These are phyloP conservation scores for Coregonus suidteri DNA, from an alignment of 2,797 vertebrate species.

Conservation along the genomic window DNA sequence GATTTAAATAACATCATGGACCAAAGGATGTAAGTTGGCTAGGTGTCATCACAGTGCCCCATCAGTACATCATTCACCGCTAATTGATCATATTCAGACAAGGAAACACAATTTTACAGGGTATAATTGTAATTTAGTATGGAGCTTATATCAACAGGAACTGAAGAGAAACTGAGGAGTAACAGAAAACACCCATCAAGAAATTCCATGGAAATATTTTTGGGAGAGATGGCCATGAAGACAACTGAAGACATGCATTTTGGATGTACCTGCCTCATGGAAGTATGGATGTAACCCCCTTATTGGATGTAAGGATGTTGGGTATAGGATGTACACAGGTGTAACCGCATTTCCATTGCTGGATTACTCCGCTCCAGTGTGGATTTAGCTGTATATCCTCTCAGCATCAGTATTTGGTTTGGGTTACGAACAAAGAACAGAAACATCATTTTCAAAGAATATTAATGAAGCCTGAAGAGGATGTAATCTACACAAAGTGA, in stretches of 20 bases:
- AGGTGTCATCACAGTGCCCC: conserved; percentile 35
- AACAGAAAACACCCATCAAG: conserved; percentile 44
- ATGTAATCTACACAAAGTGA: conserved; percentile 21
- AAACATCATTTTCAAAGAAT: conserved; percentile 45
- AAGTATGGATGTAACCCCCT: conserved; percentile 49
- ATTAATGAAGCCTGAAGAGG: conserved; percentile 9
- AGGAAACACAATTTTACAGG: conserved; percentile 28
- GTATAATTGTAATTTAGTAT: conserved; percentile 22
- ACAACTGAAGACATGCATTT: conserved; percentile 56
- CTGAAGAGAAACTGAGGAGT: conserved; percentile 52
- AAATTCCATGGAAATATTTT: conserved; percentile 63
- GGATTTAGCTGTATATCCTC: conserved; percentile 68
- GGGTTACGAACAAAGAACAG: conserved; percentile 49
- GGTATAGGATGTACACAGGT: conserved; percentile 60
- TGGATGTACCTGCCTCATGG: conserved; percentile 62
- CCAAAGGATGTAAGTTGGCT: conserved; percentile 49
- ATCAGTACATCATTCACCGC: conserved; percentile 23
- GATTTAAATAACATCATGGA: conserved; percentile 65
- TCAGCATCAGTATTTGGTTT: conserved; percentile 34
- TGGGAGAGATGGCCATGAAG: conserved; percentile 64
- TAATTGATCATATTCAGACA: conserved; percentile 36
- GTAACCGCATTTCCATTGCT: conserved; percentile 57
- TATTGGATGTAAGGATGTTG: conserved; percentile 70
- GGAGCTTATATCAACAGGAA: conserved; percentile 57
- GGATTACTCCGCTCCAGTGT: conserved; percentile 71